Conservation (phyloP, 1,140 invertebrate genomes). For the Stenopsyche tienmushanensis region DNA sequence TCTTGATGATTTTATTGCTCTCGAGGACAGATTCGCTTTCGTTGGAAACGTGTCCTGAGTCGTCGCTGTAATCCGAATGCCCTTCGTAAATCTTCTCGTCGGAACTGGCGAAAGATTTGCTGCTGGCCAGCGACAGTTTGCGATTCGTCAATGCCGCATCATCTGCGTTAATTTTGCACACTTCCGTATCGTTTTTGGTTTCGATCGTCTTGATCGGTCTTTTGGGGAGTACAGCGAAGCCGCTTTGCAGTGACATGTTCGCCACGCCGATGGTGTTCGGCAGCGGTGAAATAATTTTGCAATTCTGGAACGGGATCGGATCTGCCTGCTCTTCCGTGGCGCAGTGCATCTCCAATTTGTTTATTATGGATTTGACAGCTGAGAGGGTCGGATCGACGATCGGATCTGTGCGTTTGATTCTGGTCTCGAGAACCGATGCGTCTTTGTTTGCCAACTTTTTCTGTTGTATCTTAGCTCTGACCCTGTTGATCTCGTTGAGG, state of each 20-base stretch:
- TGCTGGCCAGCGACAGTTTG: constrained; percentile 44
- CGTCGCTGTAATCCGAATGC: constrained; percentile 65
- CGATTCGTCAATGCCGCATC: constrained; percentile 22
- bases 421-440: constrained; percentile 44
- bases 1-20: too few species aligned
- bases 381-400: constrained; percentile 46
- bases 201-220: constrained; percentile 51
- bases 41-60: constrained; percentile 76
- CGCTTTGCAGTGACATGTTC: constrained; percentile 53
- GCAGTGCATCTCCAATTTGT: constrained; percentile 53
- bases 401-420: constrained; percentile 47
- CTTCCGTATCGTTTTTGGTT: constrained; percentile 45
- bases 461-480: constrained; percentile 53
- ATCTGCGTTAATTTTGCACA: constrained; percentile 10
- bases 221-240: constrained; percentile 53
- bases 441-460: constrained; percentile 47
- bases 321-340: constrained; percentile 50
- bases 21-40: constrained; percentile 59
- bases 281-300: constrained; percentile 53
- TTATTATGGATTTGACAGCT: constrained; percentile 54
- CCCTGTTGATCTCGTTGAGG: constrained; percentile 52
- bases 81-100: constrained; percentile 56
- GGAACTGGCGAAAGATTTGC: constrained; percentile 45
- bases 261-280: constrained; percentile 52
- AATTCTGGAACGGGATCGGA: constrained; percentile 47